Conservation (phyloP, 2,113 vertebrate genomes). For the Pionites leucogaster region DNA sequence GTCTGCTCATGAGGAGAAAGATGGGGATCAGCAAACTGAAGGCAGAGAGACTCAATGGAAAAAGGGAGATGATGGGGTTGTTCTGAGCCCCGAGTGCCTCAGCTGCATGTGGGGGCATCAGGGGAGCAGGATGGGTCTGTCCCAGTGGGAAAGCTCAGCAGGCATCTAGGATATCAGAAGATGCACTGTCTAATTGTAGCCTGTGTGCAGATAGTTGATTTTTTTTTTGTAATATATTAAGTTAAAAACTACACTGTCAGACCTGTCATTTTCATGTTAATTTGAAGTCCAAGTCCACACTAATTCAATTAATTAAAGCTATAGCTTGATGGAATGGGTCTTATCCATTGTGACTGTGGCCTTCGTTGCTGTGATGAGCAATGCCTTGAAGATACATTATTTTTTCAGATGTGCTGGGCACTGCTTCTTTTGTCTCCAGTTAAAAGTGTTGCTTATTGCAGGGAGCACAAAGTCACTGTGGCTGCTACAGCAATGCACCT, state of each 20-base stretch:
- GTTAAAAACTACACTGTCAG: neutral
- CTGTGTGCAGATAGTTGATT: neutral
- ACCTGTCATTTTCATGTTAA: neutral
- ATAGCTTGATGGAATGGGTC: neutral
- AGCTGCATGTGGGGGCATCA: rapidly evolving
- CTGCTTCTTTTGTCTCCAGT: neutral
- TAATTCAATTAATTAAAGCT: constrained; percentile 15
- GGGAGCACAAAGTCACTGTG: neutral
- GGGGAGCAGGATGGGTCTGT: rapidly evolving
- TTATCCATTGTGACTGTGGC: neutral
- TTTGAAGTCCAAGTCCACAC: neutral
- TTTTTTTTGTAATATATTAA: neutral
- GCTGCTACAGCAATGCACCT: neutral
- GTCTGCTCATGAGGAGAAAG: neutral
- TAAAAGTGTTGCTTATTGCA: neutral
- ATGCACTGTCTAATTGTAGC: neutral
- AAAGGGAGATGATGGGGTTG: neutral
- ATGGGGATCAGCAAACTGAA: neutral
- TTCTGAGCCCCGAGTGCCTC: rapidly evolving
- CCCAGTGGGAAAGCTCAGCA: neutral
- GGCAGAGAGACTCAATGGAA: neutral
- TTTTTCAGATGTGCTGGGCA: neutral
- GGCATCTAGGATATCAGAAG: neutral
- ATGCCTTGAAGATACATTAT: neutral
- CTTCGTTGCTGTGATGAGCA: neutral